Conservation (phyloP, 2,888 invertebrate genomes). For the Lumbricus terrestris region DNA sequence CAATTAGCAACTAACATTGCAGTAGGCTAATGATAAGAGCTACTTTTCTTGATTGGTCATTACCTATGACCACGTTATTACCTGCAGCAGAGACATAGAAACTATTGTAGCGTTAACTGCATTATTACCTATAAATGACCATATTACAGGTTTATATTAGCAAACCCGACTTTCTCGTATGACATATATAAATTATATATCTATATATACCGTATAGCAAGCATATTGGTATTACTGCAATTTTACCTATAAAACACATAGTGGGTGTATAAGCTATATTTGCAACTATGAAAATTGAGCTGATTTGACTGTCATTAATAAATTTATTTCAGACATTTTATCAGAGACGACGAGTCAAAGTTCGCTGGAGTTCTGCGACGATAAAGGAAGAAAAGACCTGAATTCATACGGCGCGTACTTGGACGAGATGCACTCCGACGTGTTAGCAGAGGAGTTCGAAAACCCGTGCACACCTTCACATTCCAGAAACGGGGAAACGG, state of each 20-base stretch:
- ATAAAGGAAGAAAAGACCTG: not conserved
- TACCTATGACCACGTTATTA: not conserved
- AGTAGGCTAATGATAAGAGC: too few relatives aligned
- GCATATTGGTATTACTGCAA: too few relatives aligned
- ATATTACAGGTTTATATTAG: too few relatives aligned
- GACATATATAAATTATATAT: too few relatives aligned
- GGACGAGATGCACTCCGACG: not conserved
- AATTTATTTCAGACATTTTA: not conserved
- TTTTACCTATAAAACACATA: too few relatives aligned
- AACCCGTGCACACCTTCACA: not conserved
- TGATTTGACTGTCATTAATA: not conserved
- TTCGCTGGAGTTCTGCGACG: constrained; percentile 3
- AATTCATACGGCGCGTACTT: not conserved
- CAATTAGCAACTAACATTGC: too few relatives aligned
- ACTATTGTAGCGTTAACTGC: not conserved
- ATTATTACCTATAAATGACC: too few relatives aligned
- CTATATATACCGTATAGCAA: too few relatives aligned
- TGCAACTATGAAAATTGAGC: not conserved
- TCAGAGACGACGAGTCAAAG: not conserved
- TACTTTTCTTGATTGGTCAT: too few relatives aligned
- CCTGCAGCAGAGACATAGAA: not conserved
- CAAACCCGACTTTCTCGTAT: too few relatives aligned
- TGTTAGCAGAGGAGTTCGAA: not conserved
- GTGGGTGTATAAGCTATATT: not conserved
- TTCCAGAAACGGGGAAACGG: not conserved